Conservation (phyloP, 2,797 vertebrate species). For the Margarornis squamiger region DNA sequence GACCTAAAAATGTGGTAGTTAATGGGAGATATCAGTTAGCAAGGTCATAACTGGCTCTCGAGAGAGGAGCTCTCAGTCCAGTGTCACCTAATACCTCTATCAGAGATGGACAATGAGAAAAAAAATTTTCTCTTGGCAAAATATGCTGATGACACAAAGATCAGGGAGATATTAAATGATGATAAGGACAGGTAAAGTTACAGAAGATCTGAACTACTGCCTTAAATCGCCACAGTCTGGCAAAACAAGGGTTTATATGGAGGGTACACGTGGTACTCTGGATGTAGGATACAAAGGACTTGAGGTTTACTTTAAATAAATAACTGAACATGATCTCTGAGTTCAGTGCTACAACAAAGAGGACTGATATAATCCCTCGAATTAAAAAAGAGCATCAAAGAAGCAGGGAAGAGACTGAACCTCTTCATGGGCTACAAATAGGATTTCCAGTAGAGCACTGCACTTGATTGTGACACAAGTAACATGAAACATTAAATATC, state of each 20-base stretch:
- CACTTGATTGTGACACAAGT: not conserved
- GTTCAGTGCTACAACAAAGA: not conserved
- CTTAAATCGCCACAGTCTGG: not conserved
- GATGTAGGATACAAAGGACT: not conserved
- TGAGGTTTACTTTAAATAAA: not conserved
- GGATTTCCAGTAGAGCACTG: not conserved
- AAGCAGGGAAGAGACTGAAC: not conserved
- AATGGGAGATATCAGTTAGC: conserved; percentile 41
- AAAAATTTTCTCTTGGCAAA: not conserved
- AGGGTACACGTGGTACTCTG: not conserved
- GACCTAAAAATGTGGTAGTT: conserved; percentile 1
- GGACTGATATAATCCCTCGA: not conserved
- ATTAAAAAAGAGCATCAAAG: not conserved
- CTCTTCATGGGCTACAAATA: not conserved
- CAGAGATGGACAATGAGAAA: not conserved
- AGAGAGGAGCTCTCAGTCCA: not conserved
- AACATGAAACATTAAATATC: not conserved
- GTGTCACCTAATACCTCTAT: not conserved
- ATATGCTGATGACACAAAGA: not conserved
- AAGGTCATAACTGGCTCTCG: not conserved
- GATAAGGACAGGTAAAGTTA: not conserved
- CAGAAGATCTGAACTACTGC: not conserved
- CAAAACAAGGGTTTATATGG: not conserved
- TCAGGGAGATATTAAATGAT: not conserved
- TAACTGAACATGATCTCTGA: not conserved